Percentiles rank a stretch among this genome's conserved stretches.
Conservation (phyloP, 2,797 vertebrate genomes). For the Pelobates cultripes region DNA sequence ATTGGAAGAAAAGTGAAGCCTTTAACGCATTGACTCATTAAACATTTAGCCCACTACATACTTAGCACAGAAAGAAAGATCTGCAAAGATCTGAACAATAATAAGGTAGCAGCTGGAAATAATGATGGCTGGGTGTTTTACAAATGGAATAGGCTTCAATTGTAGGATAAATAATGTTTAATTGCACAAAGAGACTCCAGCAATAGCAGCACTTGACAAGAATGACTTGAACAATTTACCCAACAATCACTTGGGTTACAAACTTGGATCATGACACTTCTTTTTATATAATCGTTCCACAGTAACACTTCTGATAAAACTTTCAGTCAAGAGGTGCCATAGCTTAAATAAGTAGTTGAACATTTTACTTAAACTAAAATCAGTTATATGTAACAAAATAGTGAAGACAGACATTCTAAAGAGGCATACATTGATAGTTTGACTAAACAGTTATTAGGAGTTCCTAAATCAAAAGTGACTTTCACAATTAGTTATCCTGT, state of each 20-base stretch:
- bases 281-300: not conserved
- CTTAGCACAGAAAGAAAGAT: conserved; percentile 67
- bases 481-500: too few relatives aligned
- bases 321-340: not conserved
- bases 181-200: conserved; percentile 59
- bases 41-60: conserved; percentile 85
- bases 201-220: conserved; percentile 64
- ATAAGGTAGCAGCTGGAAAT: conserved; percentile 70
- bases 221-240: conserved; percentile 63
- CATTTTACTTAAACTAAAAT: too few relatives aligned
- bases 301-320: not conserved
- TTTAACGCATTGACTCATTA: conserved; percentile 91
- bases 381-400: too few relatives aligned
- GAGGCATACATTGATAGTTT: too few relatives aligned
- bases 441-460: too few relatives aligned
- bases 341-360: not conserved
- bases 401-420: too few relatives aligned
- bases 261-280: conserved; percentile 1
- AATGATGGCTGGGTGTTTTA: conserved; percentile 68
- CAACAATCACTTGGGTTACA: conserved; percentile 50
- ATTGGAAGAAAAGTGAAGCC: conserved; percentile 92
- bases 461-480: too few relatives aligned
- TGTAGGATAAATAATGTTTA: conserved; percentile 62
- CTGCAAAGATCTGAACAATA: conserved; percentile 71
- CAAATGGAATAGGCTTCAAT: conserved; percentile 71